Conservation (phyloP, 1,140 invertebrate species). For the Steinernema feltiae region DNA sequence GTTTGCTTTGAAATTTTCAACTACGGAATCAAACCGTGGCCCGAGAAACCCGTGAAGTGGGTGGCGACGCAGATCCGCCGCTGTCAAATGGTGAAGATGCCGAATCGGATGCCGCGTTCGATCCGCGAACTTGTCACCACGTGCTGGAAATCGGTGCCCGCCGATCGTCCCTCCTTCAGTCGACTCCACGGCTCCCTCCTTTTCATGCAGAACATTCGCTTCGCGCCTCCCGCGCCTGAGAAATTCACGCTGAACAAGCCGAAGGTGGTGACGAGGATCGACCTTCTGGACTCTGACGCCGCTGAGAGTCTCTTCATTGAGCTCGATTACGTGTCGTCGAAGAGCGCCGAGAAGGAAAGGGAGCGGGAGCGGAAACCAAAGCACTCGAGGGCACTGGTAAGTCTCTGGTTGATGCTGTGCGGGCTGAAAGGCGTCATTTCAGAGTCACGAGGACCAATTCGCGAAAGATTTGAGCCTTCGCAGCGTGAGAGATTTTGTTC, state of each 20-base stretch:
- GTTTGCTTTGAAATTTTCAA: conserved; percentile 56
- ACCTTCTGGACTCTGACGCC: neutral
- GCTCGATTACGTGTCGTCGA: neutral
- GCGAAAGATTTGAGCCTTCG: neutral
- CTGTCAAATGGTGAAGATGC: conserved; percentile 20
- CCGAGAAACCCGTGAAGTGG: conserved; percentile 24
- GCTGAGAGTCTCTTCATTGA: neutral
- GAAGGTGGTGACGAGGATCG: neutral
- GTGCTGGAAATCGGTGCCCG: neutral
- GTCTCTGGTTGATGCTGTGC: neutral
- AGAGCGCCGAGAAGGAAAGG: neutral
- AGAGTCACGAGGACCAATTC: neutral
- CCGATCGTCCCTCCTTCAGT: neutral
- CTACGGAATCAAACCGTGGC: conserved; percentile 58
- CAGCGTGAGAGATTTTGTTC: neutral
- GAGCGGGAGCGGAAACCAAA: neutral
- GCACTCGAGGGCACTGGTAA: neutral
- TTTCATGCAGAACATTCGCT: conserved; percentile 1
- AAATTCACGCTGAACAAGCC: conserved; percentile 1
- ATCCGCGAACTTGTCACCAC: neutral
- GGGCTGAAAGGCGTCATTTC: neutral
- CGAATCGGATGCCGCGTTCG: conserved; percentile 9
- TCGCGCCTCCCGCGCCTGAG: neutral
- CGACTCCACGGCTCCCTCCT: neutral
- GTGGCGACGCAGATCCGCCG: conserved; percentile 23